Evolutionary conservation across 1,140 invertebrate species (phyloP), one percentile per base, ranked within the genome.

Genomic region (Neodiprion pinetum): DNA sequence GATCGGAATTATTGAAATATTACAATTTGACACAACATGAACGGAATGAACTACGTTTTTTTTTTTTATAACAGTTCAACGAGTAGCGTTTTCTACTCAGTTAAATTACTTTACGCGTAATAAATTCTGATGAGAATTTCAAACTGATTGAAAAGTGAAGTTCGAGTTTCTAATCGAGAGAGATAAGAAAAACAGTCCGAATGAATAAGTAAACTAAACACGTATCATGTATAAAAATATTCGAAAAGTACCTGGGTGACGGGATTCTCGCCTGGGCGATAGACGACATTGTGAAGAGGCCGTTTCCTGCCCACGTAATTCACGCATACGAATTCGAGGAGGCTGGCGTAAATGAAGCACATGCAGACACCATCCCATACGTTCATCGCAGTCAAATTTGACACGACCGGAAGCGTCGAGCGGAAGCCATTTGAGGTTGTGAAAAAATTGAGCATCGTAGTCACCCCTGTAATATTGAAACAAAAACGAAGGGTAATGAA

Each of bases 361-460:
- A 97, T 98, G 83, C 96, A 97, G 21, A 97, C 96, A 72, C 96
- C 96, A 84, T 97, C 96, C 96, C 96, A 97, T 11, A 97, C 95
- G 88, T 98, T 98, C 96, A 98, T 97, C 11, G 96, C 96, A 71
- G 95, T 97, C 80, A 98, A 87, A 87, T 97, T 97, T 12, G 96
- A 97, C 70, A 97, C 96, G 70, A 97, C 96, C 5, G 96, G 96
- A 83, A 97, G 90, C 67, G 96, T 97, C 79, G 94, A 95, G 81
- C 95, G 93, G 88, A 96, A 96, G 83, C 94, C 94, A 84, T 95
- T 96, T 74, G 95, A 96, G 82, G 96, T 98, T 79, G 96, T 98
- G 93, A 97, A 97, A 92, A 97, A 97, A 91, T 97, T 97, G 92
- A 98, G 93, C 96, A 98, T 98, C 87, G 96, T 98, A 80, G 96